These are phyloP conservation scores for Melanostoma scalare DNA, from an alignment of 2,888 invertebrate genomes.

Conservation along the genomic window DNA sequence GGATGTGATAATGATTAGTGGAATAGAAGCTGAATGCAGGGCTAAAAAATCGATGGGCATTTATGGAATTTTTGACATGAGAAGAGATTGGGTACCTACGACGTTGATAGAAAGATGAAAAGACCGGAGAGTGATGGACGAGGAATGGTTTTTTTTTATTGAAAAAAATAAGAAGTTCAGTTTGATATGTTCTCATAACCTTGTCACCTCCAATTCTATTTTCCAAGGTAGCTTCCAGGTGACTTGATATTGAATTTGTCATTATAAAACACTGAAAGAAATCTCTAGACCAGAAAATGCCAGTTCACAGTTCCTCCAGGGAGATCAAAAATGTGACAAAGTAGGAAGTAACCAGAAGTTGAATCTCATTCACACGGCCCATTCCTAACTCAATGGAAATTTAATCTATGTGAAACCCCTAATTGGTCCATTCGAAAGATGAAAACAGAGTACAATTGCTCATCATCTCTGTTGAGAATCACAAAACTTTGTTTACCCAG, in stretches of 20 bases:
- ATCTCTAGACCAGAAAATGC: conserved; percentile 66
- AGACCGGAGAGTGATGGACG: no score
- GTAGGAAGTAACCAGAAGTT: background rate
- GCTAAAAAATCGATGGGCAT: conserved; percentile 1
- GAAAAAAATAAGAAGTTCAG: no score
- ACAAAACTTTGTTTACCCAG: conserved; percentile 49
- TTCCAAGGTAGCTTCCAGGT: no score
- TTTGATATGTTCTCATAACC: no score
- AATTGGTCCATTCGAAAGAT: conserved; percentile 67
- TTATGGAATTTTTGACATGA: conserved; percentile 24
- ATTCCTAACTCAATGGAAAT: conserved; percentile 41
- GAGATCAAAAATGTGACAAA: conserved; percentile 33
- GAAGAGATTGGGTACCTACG: no score
- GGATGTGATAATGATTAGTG: conserved; percentile 72
- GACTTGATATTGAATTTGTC: no score
- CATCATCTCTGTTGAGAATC: conserved; percentile 45
- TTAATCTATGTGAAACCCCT: conserved; percentile 53
- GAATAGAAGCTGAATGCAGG: background rate
- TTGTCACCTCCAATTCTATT: no score
- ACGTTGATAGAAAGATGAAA: no score
- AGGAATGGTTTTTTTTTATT: no score
- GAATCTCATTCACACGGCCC: conserved; percentile 14
- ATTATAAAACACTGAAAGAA: background rate
- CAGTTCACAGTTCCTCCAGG: conserved; percentile 52
- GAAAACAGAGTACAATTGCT: conserved; percentile 53